These are phyloP conservation scores for Buphagus erythrorhynchus DNA, from an alignment of 2,797 vertebrate species.

Conservation along the genomic window DNA sequence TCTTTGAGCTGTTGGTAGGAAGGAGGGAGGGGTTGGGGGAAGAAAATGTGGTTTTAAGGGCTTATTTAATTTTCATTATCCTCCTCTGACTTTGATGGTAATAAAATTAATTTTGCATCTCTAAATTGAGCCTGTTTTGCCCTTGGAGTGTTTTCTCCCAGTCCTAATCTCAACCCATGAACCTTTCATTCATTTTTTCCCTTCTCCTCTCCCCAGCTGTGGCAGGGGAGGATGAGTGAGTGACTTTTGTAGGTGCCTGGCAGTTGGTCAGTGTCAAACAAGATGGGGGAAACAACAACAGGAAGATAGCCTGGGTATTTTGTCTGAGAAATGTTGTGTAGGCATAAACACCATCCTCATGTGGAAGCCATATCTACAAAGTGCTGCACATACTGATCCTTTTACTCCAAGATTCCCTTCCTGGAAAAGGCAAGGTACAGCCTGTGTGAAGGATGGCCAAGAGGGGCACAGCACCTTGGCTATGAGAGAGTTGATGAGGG, in stretches of 20 bases:
- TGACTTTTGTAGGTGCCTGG: neutral
- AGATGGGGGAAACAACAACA: neutral
- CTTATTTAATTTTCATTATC: neutral
- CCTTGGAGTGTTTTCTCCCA: neutral
- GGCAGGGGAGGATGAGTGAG: neutral
- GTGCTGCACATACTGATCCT: neutral
- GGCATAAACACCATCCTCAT: neutral
- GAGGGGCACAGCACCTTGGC: neutral
- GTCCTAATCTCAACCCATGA: neutral
- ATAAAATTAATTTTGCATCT: neutral
- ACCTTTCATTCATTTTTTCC: neutral
- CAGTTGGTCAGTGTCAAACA: neutral
- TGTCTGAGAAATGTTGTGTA: neutral
- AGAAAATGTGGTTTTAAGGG: neutral
- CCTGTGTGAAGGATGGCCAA: neutral
- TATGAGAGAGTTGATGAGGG: neutral
- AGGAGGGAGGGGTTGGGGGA: accelerated
- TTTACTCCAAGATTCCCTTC: neutral
- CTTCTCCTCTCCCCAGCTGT: neutral
- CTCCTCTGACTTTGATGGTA: neutral
- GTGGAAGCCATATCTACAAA: neutral
- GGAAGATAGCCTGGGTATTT: neutral
- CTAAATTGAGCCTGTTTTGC: neutral
- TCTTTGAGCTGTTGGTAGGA: neutral
- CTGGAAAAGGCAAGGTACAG: neutral